Evolutionary conservation across 92 coral and sea anemone genomes (phyloP), one percentile per base, ranked within the genome.

Genomic region (Phenganax subtilis): DNA sequence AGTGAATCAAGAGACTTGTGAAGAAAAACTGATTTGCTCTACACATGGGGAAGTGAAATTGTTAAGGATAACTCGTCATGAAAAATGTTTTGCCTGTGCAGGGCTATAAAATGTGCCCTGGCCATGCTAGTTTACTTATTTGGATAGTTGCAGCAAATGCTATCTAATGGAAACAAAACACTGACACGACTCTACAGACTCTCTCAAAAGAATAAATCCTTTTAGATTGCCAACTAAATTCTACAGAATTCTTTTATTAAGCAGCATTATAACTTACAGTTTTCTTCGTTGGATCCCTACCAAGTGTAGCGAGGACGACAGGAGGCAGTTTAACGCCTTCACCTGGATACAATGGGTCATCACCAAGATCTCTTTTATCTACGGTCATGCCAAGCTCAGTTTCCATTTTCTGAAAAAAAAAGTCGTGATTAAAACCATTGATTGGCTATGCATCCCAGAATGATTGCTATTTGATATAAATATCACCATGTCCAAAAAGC

Each of bases 211-310:
- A 37, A 5, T 37, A 37, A 37, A 37, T 37, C 47, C 2, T 5
- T 1, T 37, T 37, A 37, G 47, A 37, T 37, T 37, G 2, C 3
- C 47, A 37, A 5, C 47, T 37, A 37, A 37, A 37, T 37, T 5
- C 47, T 5, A 37, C 47, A 37, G 47, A 37, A 37, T 37, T n/a
- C 51, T 15, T 29, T 30, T n/a, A 68, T 3, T 20, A 14, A 20
- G 1, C 65, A 14, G 65, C n/a, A 59, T 20, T n/a, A n/a, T n/a
- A n/a, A 77, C 96, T 82, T 85, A 94, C 98, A 1, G 98, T 94
- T 75, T 92, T 90, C 86, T 94, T 92, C 16, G 88, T 81, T 11
- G 94, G 89, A 58, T 94, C 94, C 55, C 85, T 85, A 54, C 98
- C 98, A 76, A 94, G 92, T 59, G 51, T 77, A 61, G 91, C 98